Percentiles rank a stretch among this genome's conserved stretches.
Evolutionary conservation across 2,888 invertebrate species (phyloP).

Genomic region (Panopea generosa): DNA sequence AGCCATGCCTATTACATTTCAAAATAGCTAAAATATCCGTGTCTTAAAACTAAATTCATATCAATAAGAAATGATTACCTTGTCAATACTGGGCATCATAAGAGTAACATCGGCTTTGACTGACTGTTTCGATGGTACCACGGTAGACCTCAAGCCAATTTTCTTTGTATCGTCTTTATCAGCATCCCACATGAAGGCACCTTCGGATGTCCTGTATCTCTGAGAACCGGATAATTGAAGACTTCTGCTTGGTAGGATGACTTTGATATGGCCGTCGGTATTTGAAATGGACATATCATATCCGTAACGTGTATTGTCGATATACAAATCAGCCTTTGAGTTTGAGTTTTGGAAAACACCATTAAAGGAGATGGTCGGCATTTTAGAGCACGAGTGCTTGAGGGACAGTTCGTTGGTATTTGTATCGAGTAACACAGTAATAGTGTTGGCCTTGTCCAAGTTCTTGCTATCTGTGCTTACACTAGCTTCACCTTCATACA

Average conservation of each 20-base stretch:
- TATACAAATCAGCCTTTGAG: conserved; percentile 22
- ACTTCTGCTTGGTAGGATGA: conserved; percentile 62
- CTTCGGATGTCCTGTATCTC: conserved; percentile 33
- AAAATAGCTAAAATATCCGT: too few species aligned
- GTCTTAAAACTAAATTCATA: too few species aligned
- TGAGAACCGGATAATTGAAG: conserved; percentile 47
- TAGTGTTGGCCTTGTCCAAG: too few species aligned
- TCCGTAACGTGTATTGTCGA: conserved; percentile 37
- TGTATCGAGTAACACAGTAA: conserved; percentile 35
- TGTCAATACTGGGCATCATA: conserved; percentile 65
- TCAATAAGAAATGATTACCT: conserved; percentile 56
- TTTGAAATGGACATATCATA: conserved; percentile 34
- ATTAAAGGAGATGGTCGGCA: conserved; percentile 15
- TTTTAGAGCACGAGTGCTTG: conserved; percentile 27
- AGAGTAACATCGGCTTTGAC: conserved; percentile 63
- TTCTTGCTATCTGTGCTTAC: conserved; percentile 22
- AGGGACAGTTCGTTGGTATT: conserved; percentile 14
- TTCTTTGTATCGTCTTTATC: conserved; percentile 70
- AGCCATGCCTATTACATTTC: too few species aligned
- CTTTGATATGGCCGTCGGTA: conserved; percentile 53
- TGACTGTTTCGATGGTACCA: conserved; percentile 49
- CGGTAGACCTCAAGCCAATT: conserved; percentile 56
- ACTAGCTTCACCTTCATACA: conserved; percentile 32
- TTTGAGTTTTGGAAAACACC: conserved; percentile 4
- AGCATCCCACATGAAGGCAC: conserved; percentile 72